A percentile compares a stretch with the other conserved stretches of the same genome.
These are phyloP conservation scores for Chiridota heheva DNA, from an alignment of 35 echinoderm and acorn worm genomes.

Conservation along the genomic window DNA sequence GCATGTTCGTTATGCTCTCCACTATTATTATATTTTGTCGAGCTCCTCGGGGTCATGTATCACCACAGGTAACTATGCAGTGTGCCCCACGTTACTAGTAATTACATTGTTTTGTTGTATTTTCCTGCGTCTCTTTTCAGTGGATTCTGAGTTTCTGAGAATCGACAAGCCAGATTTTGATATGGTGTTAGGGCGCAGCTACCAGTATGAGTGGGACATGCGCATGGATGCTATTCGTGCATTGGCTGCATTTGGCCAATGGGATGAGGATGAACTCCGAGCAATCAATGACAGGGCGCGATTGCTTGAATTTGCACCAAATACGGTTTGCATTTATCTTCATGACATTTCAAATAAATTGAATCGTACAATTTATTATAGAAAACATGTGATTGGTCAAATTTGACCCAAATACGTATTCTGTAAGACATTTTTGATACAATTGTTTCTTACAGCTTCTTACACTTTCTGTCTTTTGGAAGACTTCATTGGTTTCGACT, in stretches of 20 bases:
- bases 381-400: too few species aligned
- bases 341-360: too few species aligned
- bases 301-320: slow-evolving; percentile 63
- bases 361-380: too few species aligned
- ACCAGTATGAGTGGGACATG: slow-evolving; percentile 84
- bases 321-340: slow-evolving; percentile 50
- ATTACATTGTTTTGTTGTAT: not conserved
- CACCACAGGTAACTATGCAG: not conserved
- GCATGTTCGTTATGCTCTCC: too few species aligned
- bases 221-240: slow-evolving; percentile 60
- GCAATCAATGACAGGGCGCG: slow-evolving; percentile 73
- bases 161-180: slow-evolving; percentile 96
- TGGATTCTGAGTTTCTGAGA: slow-evolving; percentile 76
- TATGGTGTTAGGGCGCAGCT: slow-evolving; percentile 82
- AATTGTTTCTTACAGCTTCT: too few species aligned
- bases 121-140: slow-evolving; percentile 23
- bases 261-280: slow-evolving; percentile 69
- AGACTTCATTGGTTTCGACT: too few species aligned
- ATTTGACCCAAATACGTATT: too few species aligned
- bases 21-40: too few species aligned
- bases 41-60: not conserved
- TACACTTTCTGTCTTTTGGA: too few species aligned
- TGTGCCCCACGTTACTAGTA: not conserved
- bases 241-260: slow-evolving; percentile 64
- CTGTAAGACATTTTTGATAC: too few species aligned